These are phyloP conservation scores for Nephrotoma guestfalica DNA, from an alignment of 2,888 invertebrate species.

Conservation along the genomic window DNA sequence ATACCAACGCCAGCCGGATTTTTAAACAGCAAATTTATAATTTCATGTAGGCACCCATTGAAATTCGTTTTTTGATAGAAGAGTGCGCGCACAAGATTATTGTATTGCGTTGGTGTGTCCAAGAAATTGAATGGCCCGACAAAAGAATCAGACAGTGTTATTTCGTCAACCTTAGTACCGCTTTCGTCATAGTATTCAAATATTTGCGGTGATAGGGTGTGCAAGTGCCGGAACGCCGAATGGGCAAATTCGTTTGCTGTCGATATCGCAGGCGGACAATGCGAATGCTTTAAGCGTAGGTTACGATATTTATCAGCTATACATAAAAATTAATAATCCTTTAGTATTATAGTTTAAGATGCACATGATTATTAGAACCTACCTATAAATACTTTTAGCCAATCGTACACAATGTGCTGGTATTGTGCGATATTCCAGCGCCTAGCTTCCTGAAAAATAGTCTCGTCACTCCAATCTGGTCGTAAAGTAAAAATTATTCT, in stretches of 20 bases:
- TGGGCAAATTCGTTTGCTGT: background rate
- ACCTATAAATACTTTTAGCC: background rate
- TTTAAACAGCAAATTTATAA: background rate
- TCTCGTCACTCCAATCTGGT: background rate
- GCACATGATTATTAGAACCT: conserved; percentile 8
- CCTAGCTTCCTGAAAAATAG: background rate
- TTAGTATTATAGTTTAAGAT: too few relatives aligned
- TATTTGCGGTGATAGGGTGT: background rate
- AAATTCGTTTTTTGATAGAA: conserved; percentile 6
- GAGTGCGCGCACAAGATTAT: background rate
- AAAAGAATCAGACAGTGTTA: background rate
- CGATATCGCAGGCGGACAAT: background rate
- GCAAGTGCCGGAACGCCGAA: background rate
- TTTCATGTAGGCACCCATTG: background rate
- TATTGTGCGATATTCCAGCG: background rate
- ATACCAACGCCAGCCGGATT: conserved; percentile 31
- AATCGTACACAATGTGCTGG: conserved; percentile 12
- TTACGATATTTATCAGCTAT: too few relatives aligned
- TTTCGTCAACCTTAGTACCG: too few relatives aligned
- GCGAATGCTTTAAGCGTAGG: background rate
- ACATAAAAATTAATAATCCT: too few relatives aligned
- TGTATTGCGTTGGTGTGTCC: background rate
- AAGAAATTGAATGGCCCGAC: background rate
- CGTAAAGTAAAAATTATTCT: background rate
- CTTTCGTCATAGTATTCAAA: background rate